Base-by-base conservation (phyloP, 2,113 vertebrate genomes). In the Python bivittatus region DNA sequence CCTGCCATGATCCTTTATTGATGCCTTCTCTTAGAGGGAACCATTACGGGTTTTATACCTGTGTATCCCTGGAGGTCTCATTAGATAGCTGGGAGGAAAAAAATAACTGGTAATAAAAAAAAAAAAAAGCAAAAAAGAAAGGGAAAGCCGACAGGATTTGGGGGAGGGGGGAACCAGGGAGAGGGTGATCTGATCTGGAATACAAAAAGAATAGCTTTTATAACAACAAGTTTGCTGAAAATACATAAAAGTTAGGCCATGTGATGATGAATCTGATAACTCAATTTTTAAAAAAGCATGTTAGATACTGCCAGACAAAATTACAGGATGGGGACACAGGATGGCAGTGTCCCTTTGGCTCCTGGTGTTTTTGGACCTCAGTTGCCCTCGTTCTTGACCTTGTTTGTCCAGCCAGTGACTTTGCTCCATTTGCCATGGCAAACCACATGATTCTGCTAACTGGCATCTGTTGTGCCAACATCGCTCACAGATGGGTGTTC, bases 51-150 rank as follows among this genome's bases (percentile, higher is more conserved):
- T 97, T 97, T 97, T 97, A 97, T 97, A 95, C 97, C 96, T 97
- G 92, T 91, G 5, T 56, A 97, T 98, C 98, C 97, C 98, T 92
- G 92, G 97, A 97, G 97, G 97, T 96, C 97, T 98, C 97, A 98
- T 98, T 98, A 98, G 97, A 96, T 97, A 97, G 96, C 96, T 97
- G 86, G 93, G 96, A 96, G 96, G 85, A 86, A 96, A 97, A 97
- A 97, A 96, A 96, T 89, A 94, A 85, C 93, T 85, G 96, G 96
- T 95, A 94, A 96, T 94, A 95, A 97, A 97, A 95, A 72, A 42
- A 54, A n/a, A 7, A 13, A 22, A 23, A n/a, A 64, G 5, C 12
- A 23, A 8, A n/a, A 57, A 87, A 33, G 53, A 22, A 4, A 95
- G 90, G 94, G 92, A 60, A 58, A 44, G 86, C 42, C 48, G 68